These are phyloP conservation scores for Suricata suricatta DNA, from an alignment of 2,113 vertebrate genomes.

Conservation along the genomic window DNA sequence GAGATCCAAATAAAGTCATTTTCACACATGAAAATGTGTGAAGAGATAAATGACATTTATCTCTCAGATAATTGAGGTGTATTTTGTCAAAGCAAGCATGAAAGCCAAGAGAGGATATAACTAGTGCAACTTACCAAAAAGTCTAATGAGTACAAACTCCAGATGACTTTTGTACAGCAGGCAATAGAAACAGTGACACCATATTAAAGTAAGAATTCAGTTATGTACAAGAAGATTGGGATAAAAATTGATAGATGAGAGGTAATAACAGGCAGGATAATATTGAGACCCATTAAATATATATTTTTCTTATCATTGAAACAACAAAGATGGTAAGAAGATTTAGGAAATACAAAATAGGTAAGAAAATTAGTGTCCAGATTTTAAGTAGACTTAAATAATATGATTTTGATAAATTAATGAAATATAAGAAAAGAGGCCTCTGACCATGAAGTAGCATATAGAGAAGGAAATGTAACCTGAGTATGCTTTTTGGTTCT, in stretches of 20 bases:
- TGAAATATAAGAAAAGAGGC: not conserved
- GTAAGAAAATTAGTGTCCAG: not conserved
- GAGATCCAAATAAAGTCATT: not conserved
- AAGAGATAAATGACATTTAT: not conserved
- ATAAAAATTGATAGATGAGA: not conserved
- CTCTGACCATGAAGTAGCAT: not conserved
- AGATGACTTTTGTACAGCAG: not conserved
- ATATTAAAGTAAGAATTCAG: not conserved
- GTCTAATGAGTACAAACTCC: not conserved
- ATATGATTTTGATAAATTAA: slow-evolving; percentile 5
- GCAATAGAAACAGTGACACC: not conserved
- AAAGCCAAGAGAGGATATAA: not conserved
- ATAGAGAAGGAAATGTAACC: not conserved
- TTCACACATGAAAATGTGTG: not conserved
- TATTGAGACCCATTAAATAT: not conserved
- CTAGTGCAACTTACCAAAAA: not conserved
- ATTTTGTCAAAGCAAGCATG: not conserved
- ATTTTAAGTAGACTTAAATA: not conserved
- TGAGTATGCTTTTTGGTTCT: not conserved
- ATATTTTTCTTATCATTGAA: not conserved
- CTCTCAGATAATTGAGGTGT: not conserved
- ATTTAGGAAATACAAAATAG: not conserved
- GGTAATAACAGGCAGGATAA: not conserved
- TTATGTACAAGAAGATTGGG: not conserved
- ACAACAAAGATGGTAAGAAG: not conserved